Base-by-base conservation (phyloP, 2,888 invertebrate genomes). In the Lasioglossum villosulum region DNA sequence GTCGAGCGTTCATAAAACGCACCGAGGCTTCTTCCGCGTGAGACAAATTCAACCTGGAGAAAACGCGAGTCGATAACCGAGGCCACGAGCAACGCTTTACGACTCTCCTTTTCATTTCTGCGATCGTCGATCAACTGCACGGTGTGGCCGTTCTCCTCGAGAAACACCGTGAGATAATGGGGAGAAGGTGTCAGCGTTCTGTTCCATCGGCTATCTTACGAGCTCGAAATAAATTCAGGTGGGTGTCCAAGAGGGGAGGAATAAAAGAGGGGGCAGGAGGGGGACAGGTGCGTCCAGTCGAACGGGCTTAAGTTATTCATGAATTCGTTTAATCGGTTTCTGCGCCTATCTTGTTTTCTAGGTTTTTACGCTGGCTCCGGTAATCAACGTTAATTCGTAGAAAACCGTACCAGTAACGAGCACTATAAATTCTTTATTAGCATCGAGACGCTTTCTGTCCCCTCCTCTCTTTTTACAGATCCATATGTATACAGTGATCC, bases 341-440 rank as follows among this genome's bases (percentile, higher is more conserved):
- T 93, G 93, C 93, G 91, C 91, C 84, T 88, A 88, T 90, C 91
- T 88, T 86, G 90, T 91, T 90, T 90, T 86, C 91, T 90, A 90
- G 84, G 78, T 91, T 93, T 93, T 91, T 91, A 90, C 90, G 89
- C 86, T 81, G 88, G 86, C 86, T 88, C 89, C 84, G 92, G 93
- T 94, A 95, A 94, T 95, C 94, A 93, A 93, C 93, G 93, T 94
- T 94, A 94, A 94, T 95, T 95, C 94, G 93, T 94, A 94, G 95
- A 95, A 95, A 94, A 90, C 92, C 93, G 91, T 93, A 93, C 92
- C 91, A 89, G 94, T 94, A 95, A 95, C 93, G 93, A 94, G 94
- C 92, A 87, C 92, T 93, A 93, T 94, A 95, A 95, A 95, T 95
- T 94, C 94, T 93, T 93, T 94, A 94, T 94, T 94, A 93, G 93